Percentiles rank a stretch among this genome's conserved stretches.
phyloP scores from a whole-genome alignment of 2,888 invertebrate species.

The Drosophila merina region DNA sequence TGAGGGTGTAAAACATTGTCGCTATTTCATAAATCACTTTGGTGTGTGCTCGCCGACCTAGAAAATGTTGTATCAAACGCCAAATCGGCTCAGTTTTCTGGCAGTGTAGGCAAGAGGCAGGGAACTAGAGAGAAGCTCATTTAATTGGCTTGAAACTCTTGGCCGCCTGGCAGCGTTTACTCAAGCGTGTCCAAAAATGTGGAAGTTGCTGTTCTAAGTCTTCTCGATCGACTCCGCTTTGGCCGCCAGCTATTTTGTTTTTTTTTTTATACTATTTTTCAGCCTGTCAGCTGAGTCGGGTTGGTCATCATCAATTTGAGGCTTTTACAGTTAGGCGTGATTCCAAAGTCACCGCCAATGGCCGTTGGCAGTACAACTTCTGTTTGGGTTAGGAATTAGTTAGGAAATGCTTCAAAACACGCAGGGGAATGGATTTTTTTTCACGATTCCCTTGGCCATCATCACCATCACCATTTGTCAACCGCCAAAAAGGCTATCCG shows the following conservation, averaged over 20 bases:
- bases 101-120: slow-evolving; percentile 23
- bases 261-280: slow-evolving; percentile 19
- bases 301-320: slow-evolving; percentile 64
- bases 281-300: slow-evolving; percentile 29
- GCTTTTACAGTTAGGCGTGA: slow-evolving; percentile 66
- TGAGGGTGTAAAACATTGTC: slow-evolving; percentile 35
- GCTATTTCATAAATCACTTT: slow-evolving; percentile 62
- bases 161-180: slow-evolving; percentile 44
- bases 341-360: slow-evolving; percentile 51
- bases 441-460: not conserved
- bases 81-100: slow-evolving; percentile 36
- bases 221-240: slow-evolving; percentile 17
- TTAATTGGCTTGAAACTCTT: slow-evolving; percentile 66
- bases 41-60: slow-evolving; percentile 66
- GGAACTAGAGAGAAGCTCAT: slow-evolving; percentile 47
- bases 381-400: slow-evolving; percentile 2
- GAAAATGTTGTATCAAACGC: slow-evolving; percentile 46
- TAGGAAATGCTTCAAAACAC: slow-evolving; percentile 4
- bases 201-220: slow-evolving; percentile 43
- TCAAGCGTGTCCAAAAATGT: slow-evolving; percentile 65
- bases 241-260: slow-evolving; percentile 20
- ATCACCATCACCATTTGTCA: slow-evolving; percentile 13
- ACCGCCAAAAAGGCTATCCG: not conserved
- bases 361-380: slow-evolving; percentile 44
- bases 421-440: slow-evolving; percentile 11